Base-by-base conservation (phyloP, 2,888 invertebrate species). In the Meandrusa payeni region DNA sequence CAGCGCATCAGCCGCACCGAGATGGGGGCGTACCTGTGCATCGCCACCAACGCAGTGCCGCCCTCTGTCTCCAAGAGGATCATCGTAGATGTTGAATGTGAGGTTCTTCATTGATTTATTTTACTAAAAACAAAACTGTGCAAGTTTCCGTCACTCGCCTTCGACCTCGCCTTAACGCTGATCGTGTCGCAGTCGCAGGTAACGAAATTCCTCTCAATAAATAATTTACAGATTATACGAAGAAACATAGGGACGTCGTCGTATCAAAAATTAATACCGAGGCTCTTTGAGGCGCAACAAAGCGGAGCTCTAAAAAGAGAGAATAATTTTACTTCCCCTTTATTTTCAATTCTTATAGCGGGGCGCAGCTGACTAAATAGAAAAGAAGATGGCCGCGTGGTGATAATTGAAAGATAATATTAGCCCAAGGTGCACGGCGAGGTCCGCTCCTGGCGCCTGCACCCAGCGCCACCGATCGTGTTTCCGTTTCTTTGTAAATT, bases 11-110 rank as follows among this genome's bases (percentile, higher is more conserved):
- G 95, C 65, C 91, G 97, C 67, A 93, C 93, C 45, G 96, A 97
- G 85, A 94, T 95, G 94, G 94, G 94, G 1, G 94, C 94, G 34
- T 95, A 95, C 81, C 90, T 95, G 48, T 88, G 94, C 83, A 95
- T 94, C 67, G 94, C 94, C 26, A 93, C 94, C 64, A 96, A 96
- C 72, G 94, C 95, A 27, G 94, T 96, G 12, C 96, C 96, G 22
- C 96, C 96, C 36, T 95, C 96, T 22, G 96, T 96, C 69, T 96
- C 96, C 80, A 97, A 96, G 86, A 90, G 96, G 72, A 96, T 96
- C 87, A 95, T 94, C 66, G 93, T 96, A 44, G 96, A 96, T 73
- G 96, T 96, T 51, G 96, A 96, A 89, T 96, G 96, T 96, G 75
- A 94, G 94, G 71, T 33, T 2, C n/a, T 10, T 12, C 23, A 1